Base-by-base conservation (phyloP, 1,140 invertebrate species). In the Helicoverpa zea region DNA sequence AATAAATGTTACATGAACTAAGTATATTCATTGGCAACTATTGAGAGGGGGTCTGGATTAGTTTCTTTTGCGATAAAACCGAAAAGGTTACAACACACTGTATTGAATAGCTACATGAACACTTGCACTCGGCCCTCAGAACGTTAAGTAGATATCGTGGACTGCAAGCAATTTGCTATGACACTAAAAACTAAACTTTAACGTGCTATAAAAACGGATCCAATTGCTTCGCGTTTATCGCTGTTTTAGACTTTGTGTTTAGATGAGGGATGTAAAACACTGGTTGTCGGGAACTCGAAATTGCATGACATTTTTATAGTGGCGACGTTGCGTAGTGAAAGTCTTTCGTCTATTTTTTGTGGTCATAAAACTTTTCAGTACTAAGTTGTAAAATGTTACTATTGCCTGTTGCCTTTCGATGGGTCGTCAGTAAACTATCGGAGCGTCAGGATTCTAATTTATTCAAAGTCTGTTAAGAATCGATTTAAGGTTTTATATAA, bases 111-210 rank as follows among this genome's bases (percentile, higher is more conserved):
- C 23, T 23, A 23, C 23, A 9, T 9, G n/a, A 18, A n/a, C 23
- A 74, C 5, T 10, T 13, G 16, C 51, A 7, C n/a, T 18, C 35
- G 49, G 29, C 7, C 58, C n/a, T 77, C 61, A 64, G 75, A 66
- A 66, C 47, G 61, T 66, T 64, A 59, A 77, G 49, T 30, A 43
- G 35, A 43, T 43, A 51, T 66, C 29, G 59, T 18, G 49, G n/a
- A 52, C 70, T 61, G 47, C 75, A 83, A 66, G 73, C 80, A 83
- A 83, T 85, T 83, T 84, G 68, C 81, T 80, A 79, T 81, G 74
- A 78, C 83, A 84, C 61, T 86, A 83, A 86, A 83, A 80, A 80
- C 70, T 79, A 78, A 74, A 81, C 70, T 81, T 83, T 82, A 81
- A 82, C 79, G 47, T 81, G 73, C 79, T 68, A 75, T 84, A 84